Percentiles rank a stretch among this genome's conserved stretches.
Evolutionary conservation across 2,113 vertebrate species (phyloP).

Genomic region (Platanista minor): DNA sequence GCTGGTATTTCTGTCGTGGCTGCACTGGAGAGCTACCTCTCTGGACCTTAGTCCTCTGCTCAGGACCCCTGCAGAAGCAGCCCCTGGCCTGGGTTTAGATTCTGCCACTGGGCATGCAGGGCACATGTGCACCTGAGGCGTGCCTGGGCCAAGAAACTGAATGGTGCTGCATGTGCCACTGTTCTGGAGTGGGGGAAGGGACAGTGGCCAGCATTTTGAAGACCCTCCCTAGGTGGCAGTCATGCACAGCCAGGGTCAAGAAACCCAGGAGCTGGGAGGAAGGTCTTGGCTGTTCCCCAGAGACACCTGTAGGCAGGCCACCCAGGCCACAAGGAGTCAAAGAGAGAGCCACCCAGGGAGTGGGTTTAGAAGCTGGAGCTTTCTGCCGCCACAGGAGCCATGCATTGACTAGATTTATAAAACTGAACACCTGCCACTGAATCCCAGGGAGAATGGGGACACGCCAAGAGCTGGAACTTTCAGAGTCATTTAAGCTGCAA

Average conservation of each 20-base stretch:
- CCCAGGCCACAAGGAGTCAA: not conserved
- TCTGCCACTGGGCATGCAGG: not conserved
- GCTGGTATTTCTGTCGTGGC: not conserved
- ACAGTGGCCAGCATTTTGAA: not conserved
- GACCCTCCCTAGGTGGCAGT: not conserved
- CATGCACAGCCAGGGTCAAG: not conserved
- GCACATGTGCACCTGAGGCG: too few relatives aligned
- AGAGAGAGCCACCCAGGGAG: not conserved
- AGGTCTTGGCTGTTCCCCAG: not conserved
- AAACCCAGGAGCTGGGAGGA: not conserved
- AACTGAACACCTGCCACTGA: not conserved
- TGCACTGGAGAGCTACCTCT: not conserved
- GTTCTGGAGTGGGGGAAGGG: not conserved
- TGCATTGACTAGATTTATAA: not conserved
- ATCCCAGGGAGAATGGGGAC: not conserved
- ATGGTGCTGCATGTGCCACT: rapidly evolving
- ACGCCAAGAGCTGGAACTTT: not conserved
- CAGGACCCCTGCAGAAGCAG: not conserved
- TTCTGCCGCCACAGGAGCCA: not conserved
- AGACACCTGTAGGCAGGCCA: not conserved
- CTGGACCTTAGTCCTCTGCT: not conserved
- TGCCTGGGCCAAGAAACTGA: not conserved
- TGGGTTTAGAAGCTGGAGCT: not conserved
- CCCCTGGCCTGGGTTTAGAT: not conserved
- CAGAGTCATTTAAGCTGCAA: not conserved